These are phyloP conservation scores for Corvus hawaiiensis DNA, from an alignment of 2,113 vertebrate species.

Conservation along the genomic window DNA sequence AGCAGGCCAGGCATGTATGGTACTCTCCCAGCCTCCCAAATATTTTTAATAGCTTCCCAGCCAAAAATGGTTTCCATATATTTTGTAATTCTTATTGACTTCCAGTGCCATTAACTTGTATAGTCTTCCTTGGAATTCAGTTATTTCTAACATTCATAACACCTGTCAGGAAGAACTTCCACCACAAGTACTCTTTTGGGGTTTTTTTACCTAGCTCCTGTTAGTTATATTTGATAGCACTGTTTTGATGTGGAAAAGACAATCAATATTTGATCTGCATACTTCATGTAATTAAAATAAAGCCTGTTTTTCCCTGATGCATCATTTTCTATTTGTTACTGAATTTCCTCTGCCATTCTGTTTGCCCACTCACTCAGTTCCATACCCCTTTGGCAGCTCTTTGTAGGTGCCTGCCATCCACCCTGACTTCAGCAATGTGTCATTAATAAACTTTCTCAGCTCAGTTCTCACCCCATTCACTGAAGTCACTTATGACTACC, in stretches of 20 bases:
- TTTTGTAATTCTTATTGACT: not conserved
- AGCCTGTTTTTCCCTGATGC: not conserved
- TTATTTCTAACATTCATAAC: not conserved
- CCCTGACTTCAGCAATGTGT: not conserved
- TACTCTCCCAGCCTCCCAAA: not conserved
- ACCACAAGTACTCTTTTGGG: not conserved
- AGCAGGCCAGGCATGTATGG: not conserved
- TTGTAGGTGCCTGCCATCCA: not conserved
- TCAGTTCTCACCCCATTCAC: not conserved
- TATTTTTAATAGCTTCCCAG: not conserved
- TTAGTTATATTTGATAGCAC: not conserved
- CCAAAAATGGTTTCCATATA: not conserved
- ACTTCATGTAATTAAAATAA: not conserved
- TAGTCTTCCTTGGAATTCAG: not conserved
- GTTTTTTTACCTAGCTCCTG: not conserved
- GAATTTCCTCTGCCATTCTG: not conserved
- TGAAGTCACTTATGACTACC: not conserved
- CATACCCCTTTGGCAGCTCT: not conserved
- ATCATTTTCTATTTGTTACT: not conserved
- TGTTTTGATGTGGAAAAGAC: not conserved
- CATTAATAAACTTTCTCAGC: not conserved
- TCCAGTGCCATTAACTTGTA: not conserved
- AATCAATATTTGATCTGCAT: not conserved
- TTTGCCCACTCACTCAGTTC: not conserved
- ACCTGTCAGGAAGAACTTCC: not conserved